Evolutionary conservation across 2,113 vertebrate genomes (phyloP), one percentile per base, ranked within the genome.

Genomic region (Colossoma macropomum): DNA sequence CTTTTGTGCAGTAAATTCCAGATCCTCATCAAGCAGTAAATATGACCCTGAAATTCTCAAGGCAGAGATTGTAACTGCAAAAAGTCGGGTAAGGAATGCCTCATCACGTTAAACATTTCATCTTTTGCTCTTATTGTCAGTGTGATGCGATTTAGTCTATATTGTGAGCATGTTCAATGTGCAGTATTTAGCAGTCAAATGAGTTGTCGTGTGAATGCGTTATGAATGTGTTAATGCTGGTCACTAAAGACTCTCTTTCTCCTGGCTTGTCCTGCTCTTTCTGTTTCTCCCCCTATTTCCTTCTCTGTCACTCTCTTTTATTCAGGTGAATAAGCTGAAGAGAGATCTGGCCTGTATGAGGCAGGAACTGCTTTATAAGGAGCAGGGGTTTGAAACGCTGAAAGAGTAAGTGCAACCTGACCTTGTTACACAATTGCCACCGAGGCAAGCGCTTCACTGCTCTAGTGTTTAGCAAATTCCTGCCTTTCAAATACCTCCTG

Each of bases 41-140:
- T 99, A 99, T 76, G 98, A 99, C 90, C 98, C 98, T 0, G 98
- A 99, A 80, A 98, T 99, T 92, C 96, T 99, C 75, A 99, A 99
- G 92, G 98, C 98, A 0, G 98, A 99, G 90, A 99, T 99, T 73
- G 93, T 97, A 86, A 99, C 97, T 15, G 96, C 97, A 79, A 99
- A 98, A 91, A 98, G 97, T 87, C 95, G 98, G 95, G 98, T 99
- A 94, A 93, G 96, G 82, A 30, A 59, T 16, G 52, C 69, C 32
- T n/a, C 10, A 45, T 45, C 10, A 8, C 41, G 10, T 60, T 6
- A 27, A 71, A n/a, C 12, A 60, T 38, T 45, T 25, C 52, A 72
- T 65, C 28, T 28, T 50, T 62, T 32, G 65, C 74, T 38, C 21
- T 82, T 27, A 76, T 66, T 4, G 30, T 13, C 13, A 1, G 54